Evolutionary conservation across 2,797 vertebrate genomes (phyloP).

Genomic region (Setipinna tenuifilis): DNA sequence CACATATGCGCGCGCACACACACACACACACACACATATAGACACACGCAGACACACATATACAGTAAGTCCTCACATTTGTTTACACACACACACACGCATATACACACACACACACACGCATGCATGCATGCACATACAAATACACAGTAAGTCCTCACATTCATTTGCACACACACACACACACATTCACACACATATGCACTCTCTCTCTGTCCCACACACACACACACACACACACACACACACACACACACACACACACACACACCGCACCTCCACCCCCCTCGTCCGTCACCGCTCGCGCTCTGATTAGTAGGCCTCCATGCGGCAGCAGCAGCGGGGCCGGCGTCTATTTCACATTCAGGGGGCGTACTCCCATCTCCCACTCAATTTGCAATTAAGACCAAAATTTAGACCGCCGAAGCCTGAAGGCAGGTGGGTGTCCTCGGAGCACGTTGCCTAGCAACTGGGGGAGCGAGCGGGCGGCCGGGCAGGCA

Average conservation of each 20-base stretch:
- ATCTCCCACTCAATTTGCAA: slow-evolving; percentile 83
- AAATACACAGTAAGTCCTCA: neutral
- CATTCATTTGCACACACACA: neutral
- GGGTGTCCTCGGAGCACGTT: slow-evolving; percentile 75
- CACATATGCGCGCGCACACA: neutral
- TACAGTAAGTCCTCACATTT: no score
- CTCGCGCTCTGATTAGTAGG: slow-evolving; percentile 53
- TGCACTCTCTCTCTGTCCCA: neutral
- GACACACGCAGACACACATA: neutral
- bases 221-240: neutral
- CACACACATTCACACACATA: slow-evolving; percentile 13
- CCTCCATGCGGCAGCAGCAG: slow-evolving; percentile 50
- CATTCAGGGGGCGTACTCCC: slow-evolving; percentile 71
- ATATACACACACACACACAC: neutral
- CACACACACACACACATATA: neutral
- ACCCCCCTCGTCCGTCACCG: slow-evolving; percentile 46
- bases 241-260: neutral
- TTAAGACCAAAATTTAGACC: slow-evolving; percentile 82
- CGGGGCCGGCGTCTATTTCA: slow-evolving; percentile 67
- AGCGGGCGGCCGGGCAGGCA: slow-evolving; percentile 19
- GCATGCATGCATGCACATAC: neutral
- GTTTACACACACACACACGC: neutral
- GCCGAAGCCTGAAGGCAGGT: slow-evolving; percentile 82
- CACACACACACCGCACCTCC: neutral
- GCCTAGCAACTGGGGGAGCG: slow-evolving; percentile 72